phyloP scores from a whole-genome alignment of 2,113 vertebrate genomes.

The Coptodon rendalli region DNA sequence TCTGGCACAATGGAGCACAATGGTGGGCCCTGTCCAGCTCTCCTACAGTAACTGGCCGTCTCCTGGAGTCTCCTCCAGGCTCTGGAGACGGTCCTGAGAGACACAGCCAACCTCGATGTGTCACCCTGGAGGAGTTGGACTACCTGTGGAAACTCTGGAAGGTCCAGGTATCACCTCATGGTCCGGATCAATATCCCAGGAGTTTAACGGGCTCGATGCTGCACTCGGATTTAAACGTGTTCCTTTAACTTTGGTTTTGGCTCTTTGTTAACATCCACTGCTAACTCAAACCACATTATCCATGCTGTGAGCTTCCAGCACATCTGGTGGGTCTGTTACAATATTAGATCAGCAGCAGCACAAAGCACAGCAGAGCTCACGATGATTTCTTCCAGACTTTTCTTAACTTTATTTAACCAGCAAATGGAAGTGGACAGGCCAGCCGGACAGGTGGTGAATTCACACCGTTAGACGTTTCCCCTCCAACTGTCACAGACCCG shows the following conservation, averaged over 20 bases:
- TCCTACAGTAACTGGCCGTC: background rate
- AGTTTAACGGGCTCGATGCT: background rate
- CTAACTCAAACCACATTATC: background rate
- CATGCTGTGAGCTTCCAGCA: accelerated
- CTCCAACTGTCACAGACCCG: accelerated
- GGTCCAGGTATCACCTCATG: accelerated
- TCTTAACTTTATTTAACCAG: background rate
- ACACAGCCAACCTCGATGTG: background rate
- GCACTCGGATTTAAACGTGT: background rate
- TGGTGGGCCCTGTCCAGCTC: background rate
- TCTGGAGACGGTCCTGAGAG: background rate
- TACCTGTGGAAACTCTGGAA: background rate
- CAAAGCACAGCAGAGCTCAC: background rate
- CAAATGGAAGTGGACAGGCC: background rate
- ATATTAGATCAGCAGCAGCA: background rate
- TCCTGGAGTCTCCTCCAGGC: background rate
- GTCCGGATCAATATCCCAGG: accelerated
- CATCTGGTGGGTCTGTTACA: background rate
- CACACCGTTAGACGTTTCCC: background rate
- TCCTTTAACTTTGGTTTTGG: background rate
- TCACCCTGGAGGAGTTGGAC: accelerated
- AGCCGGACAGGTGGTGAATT: background rate
- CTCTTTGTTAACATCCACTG: background rate
- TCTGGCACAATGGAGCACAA: background rate
- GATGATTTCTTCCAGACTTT: too few relatives aligned